phyloP scores from a whole-genome alignment of 2,113 vertebrate species.

The Hirundichthys speculiger region DNA sequence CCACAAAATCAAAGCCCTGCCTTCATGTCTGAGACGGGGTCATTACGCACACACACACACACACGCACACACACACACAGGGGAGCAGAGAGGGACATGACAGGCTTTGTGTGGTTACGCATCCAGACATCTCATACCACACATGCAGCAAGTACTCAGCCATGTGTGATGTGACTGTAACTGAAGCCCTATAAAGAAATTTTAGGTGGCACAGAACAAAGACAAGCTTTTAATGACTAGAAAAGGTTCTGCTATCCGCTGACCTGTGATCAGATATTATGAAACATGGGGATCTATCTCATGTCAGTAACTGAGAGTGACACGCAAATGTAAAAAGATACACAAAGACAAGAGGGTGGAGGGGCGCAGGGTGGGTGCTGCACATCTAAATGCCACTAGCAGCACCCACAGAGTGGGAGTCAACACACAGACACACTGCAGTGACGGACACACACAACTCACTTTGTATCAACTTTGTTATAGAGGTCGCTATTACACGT shows the following conservation, averaged over 20 bases:
- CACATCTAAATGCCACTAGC: constrained; percentile 45
- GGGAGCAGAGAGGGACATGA: constrained; percentile 25
- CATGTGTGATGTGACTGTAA: constrained; percentile 29
- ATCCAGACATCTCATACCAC: constrained; percentile 29
- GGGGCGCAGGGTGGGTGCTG: constrained; percentile 17
- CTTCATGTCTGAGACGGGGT: constrained; percentile 58
- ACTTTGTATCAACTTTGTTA: too few species aligned
- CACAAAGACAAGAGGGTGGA: constrained; percentile 19
- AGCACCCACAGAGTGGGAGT: not conserved
- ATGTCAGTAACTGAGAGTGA: constrained; percentile 38
- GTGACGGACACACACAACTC: too few species aligned
- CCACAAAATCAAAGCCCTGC: constrained; percentile 67
- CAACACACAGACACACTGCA: too few species aligned
- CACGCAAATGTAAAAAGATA: constrained; percentile 50
- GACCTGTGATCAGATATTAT: constrained; percentile 24
- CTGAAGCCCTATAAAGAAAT: constrained; percentile 23
- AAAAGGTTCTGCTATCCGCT: too few species aligned
- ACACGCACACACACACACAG: constrained; percentile 29
- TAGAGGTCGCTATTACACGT: too few species aligned
- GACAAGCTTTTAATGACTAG: not conserved
- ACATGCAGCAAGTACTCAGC: constrained; percentile 22
- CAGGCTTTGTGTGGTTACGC: constrained; percentile 46
- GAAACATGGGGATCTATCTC: constrained; percentile 33
- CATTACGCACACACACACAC: constrained; percentile 41
- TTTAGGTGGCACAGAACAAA: not conserved